Base-by-base conservation (phyloP, 2,797 vertebrate species). In the Sarcoramphus papa region DNA sequence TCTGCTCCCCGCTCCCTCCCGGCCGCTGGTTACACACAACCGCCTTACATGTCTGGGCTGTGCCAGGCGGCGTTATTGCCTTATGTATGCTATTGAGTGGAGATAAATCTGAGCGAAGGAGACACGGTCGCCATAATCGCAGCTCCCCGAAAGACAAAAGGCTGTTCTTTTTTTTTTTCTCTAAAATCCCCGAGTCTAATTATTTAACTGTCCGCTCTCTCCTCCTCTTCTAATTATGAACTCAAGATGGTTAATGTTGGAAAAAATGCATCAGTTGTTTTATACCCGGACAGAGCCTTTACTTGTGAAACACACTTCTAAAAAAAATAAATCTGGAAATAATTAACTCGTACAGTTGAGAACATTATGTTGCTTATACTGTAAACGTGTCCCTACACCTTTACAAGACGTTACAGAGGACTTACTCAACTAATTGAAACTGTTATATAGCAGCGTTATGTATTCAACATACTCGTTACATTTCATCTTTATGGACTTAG, bases 331-430 rank as follows among this genome's bases (percentile, higher is more conserved):
- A 96, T 97, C 98, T 98, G 98, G 98, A 98, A 98, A 97, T 96
- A 96, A 98, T 98, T 98, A 98, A 83, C 97, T 96, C 75, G 85
- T 97, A 95, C 97, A 96, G 97, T 97, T 97, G 94, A 97, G 96
- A 98, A 98, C 97, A 95, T 97, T 96, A 96, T 96, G 96, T 97
- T 90, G 78, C 96, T 96, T 97, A 97, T 97, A 97, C 97, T 97
- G 97, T 96, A 97, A 97, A 97, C 30, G 85, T 96, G 89, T 97
- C 93, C 48, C 73, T 97, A 92, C 95, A 97, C 97, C 97, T 98
- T 98, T 97, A 97, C 70, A 94, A 98, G 97, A 97, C 94, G 87
- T 95, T 95, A 85, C 87, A 91, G 94, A 91, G 95, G 96, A 87
- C 78, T 93, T 77, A 78, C 91, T 96, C 96, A 95, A 95, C 94